Evolutionary conservation across 2,888 invertebrate genomes (phyloP), one percentile per base, ranked within the genome.

Genomic region (Eudemis profundana): DNA sequence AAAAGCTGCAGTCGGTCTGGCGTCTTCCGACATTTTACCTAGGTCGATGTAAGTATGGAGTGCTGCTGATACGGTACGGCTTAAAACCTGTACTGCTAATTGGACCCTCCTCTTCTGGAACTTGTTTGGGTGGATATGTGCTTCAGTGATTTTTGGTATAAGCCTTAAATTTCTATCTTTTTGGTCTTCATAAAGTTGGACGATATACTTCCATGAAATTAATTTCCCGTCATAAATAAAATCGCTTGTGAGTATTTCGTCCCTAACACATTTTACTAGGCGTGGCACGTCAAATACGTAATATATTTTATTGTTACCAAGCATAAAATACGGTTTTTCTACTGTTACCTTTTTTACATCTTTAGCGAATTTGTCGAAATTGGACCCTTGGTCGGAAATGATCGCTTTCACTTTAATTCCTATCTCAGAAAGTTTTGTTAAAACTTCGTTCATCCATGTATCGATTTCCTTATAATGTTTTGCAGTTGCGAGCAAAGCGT

Each of bases 361-460:
- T 60, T 76, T 77, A 1, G 74, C 72, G 67, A 27, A 72, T 54
- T 71, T 74, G 38, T 70, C 70, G 17, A 76, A 76, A 33, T 72
- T 72, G 8, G 75, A 75, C 8, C 67, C 71, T 66, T 75, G 74
- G 49, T 74, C 69, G 12, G 74, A 71, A 10, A 70, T 49, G 5
- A 76, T 70, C 0, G 73, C 75, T 66, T 69, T 72, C 0, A 75
- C 61, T 53, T 72, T 54, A 5, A 77, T 68, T 4, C 74, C 75
- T 10, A 73, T 61, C 0, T 0, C 19, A 5, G 33, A 68, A 53
- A 76, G 69, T 66, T 72, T 73, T 12, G 23, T 10, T 53, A 76
- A 72, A 17, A 73, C 54, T 65, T 72, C 70, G 40, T 72, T 49
- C 56, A 76, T 12, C 75, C 74, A 77, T 5, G 3, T 3, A 2